phyloP scores from a whole-genome alignment of 2,797 vertebrate genomes.

The Chrosomus eos region DNA sequence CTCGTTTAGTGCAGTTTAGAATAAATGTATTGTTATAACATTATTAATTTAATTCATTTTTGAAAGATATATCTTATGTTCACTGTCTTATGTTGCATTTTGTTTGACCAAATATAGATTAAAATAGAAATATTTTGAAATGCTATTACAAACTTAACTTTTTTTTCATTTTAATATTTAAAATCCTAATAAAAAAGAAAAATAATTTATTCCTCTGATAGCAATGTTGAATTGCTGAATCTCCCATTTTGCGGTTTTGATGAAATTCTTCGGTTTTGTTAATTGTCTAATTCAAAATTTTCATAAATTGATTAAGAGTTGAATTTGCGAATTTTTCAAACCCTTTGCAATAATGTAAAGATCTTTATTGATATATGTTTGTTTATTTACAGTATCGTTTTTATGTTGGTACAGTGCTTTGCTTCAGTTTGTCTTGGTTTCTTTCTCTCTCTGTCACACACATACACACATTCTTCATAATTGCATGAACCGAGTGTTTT shows the following conservation, averaged over 20 bases:
- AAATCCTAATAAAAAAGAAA: neutral
- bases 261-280: neutral
- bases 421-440: neutral
- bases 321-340: neutral
- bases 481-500: conserved; percentile 32
- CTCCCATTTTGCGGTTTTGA: neutral
- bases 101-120: neutral
- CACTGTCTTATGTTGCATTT: neutral
- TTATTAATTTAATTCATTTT: neutral
- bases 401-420: neutral
- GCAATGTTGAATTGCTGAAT: neutral
- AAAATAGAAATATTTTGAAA: neutral
- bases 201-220: neutral
- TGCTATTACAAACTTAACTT: neutral
- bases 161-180: neutral
- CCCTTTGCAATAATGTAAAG: neutral
- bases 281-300: neutral
- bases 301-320: neutral
- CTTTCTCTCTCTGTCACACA: neutral
- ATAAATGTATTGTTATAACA: neutral
- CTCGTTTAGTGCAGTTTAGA: neutral
- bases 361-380: neutral
- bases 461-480: neutral
- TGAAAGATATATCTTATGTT: neutral
- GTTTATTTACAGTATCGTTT: conserved; percentile 1